A percentile compares a stretch with the other conserved stretches of the same genome.
Conservation (phyloP, 2,888 invertebrate genomes). For the Seira ritae region DNA sequence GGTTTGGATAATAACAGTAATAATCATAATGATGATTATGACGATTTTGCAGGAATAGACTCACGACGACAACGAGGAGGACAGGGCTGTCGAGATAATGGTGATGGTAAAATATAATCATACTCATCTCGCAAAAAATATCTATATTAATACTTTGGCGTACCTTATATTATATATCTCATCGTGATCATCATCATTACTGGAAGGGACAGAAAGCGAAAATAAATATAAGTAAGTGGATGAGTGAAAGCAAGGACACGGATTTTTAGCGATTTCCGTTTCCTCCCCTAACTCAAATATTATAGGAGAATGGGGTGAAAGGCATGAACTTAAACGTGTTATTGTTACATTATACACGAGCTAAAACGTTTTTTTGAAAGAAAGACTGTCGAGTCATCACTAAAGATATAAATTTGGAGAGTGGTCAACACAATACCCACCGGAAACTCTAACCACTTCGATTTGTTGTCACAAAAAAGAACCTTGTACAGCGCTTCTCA, state of each 20-base stretch:
- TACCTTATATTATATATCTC: background rate
- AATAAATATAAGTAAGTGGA: constrained; percentile 16
- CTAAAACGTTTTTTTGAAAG: no score
- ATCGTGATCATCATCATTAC: no score
- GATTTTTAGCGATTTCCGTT: constrained; percentile 54
- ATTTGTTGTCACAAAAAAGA: no score
- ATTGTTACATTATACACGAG: no score
- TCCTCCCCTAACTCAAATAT: constrained; percentile 18
- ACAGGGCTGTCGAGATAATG: background rate
- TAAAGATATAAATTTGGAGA: no score
- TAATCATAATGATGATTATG: constrained; percentile 36
- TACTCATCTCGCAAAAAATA: constrained; percentile 42
- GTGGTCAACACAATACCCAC: no score
- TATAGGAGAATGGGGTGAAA: background rate
- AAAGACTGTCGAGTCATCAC: no score
- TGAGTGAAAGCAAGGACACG: constrained; percentile 12
- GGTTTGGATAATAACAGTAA: constrained; percentile 36
- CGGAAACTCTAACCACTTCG: no score
- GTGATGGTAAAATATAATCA: constrained; percentile 35
- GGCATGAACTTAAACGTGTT: no score
- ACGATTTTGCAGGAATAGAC: background rate
- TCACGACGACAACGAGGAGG: background rate
- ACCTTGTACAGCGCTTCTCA: no score
- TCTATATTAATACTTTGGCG: no score
- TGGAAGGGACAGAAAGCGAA: no score